Conservation (phyloP, 1,140 invertebrate species). For the Drosophila baimaii region DNA sequence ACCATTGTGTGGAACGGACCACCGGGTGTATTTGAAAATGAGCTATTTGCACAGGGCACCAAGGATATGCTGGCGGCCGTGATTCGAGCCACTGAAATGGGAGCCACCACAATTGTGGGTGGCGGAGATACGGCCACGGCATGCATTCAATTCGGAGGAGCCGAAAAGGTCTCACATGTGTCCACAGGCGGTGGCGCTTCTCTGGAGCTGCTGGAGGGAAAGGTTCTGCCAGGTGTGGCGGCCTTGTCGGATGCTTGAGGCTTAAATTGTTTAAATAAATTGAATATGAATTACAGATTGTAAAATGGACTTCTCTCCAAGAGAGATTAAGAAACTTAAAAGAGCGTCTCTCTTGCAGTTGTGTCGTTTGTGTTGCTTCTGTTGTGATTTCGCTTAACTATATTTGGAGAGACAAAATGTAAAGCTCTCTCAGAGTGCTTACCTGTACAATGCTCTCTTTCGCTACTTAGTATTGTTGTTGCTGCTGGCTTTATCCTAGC, state of each 20-base stretch:
- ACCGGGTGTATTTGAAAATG: conserved; percentile 98
- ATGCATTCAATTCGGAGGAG: conserved; percentile 97
- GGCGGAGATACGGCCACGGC: conserved; percentile 99
- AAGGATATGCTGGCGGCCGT: conserved; percentile 96
- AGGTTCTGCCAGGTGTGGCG: conserved; percentile 93
- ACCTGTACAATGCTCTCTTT: too few relatives aligned
- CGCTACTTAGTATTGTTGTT: too few relatives aligned
- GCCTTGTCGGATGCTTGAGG: conserved; percentile 90
- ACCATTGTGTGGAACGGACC: conserved; percentile 99
- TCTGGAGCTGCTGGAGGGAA: conserved; percentile 97
- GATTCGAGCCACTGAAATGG: conserved; percentile 91
- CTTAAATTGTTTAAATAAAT: too few relatives aligned
- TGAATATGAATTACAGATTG: too few relatives aligned
- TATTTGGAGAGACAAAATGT: too few relatives aligned
- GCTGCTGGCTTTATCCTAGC: too few relatives aligned
- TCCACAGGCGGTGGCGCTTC: conserved; percentile 99
- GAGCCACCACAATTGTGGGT: conserved; percentile 95
- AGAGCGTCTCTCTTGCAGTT: too few relatives aligned
- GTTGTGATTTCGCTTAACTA: too few relatives aligned
- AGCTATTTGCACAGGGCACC: conserved; percentile 96
- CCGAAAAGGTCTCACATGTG: conserved; percentile 98
- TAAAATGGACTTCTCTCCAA: too few relatives aligned
- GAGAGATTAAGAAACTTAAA: too few relatives aligned
- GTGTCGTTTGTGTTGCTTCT: too few relatives aligned
- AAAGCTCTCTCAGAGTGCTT: too few relatives aligned